Evolutionary conservation across 2,888 invertebrate species (phyloP), one percentile per base, ranked within the genome.

Genomic region (Halictus quadricinctus): DNA sequence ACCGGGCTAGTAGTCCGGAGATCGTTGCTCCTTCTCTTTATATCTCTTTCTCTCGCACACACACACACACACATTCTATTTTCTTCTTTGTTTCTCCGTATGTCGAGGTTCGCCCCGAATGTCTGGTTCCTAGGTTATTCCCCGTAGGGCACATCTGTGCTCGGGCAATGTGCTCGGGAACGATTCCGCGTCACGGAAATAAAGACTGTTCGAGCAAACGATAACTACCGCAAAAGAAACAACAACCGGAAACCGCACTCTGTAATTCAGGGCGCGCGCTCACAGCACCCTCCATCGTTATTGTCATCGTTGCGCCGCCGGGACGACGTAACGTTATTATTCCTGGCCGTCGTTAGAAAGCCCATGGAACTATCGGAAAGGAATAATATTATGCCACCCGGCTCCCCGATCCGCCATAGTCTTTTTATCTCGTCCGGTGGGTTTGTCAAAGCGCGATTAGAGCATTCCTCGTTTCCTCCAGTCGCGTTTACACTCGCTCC

Each of bases 141-240:
- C 48, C 74, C 48, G 29, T 43, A 54, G 58, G 72, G 60, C 46
- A 70, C 29, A 29, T 72, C 73, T 29, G 36, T 50, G 77, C 82
- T 74, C 74, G 80, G 46, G 46, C 85, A 85, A 74, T 69, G 77
- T 74, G 80, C 77, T 80, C 75, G 60, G 66, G 69, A 84, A 79
- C 88, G 85, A 86, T 89, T 79, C 58, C 69, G 81, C 85, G 88
- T 84, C 82, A 75, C 73, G 72, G 80, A 81, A 83, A 84, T 86
- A 85, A 87, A 82, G 83, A 88, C 84, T 80, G 81, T 79, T 83
- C 46, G 83, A 74, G 86, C 86, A 85, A 88, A 85, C 88, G 89
- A 85, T 86, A 88, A 88, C 83, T 86, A 77, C 58, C 60, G 41
- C 60, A 76, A 43, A 50, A 64, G 79, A 83, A 76, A 84, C 78